These are phyloP conservation scores for Rhinogobius similis DNA, from an alignment of 2,113 vertebrate genomes.

Conservation along the genomic window DNA sequence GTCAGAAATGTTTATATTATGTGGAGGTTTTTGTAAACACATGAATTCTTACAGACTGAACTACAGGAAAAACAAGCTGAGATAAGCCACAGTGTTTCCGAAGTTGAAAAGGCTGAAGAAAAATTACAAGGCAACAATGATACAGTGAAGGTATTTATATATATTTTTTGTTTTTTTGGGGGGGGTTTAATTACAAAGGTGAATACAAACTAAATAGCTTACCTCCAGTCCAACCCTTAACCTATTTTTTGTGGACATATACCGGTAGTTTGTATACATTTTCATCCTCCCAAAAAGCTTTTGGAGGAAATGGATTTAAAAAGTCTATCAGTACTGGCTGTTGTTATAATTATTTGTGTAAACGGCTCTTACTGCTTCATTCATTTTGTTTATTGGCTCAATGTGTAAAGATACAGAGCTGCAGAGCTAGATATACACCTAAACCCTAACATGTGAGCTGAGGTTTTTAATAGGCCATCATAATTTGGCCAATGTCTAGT, in stretches of 20 bases:
- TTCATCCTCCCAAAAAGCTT: too few relatives aligned
- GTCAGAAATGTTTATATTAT: neutral
- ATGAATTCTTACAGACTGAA: constrained; percentile 65
- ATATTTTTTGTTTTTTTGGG: neutral
- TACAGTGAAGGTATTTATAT: constrained; percentile 71
- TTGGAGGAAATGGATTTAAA: too few relatives aligned
- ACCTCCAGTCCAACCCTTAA: neutral
- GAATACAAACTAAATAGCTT: neutral
- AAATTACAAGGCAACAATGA: constrained; percentile 76
- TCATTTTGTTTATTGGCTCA: too few relatives aligned
- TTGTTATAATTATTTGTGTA: neutral
- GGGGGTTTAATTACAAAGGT: too few relatives aligned
- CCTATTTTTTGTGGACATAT: neutral
- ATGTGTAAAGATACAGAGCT: too few relatives aligned
- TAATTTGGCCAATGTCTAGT: too few relatives aligned
- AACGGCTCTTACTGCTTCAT: too few relatives aligned
- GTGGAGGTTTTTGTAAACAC: neutral
- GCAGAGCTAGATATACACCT: too few relatives aligned
- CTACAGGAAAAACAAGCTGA: constrained; percentile 64
- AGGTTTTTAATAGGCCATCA: too few relatives aligned
- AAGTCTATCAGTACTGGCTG: neutral
- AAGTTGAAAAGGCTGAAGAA: constrained; percentile 73
- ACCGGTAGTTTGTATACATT: too few relatives aligned
- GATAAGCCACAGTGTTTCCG: constrained; percentile 64
- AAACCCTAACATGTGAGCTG: too few relatives aligned